These are phyloP conservation scores for Drosophila niveifrons DNA, from an alignment of 2,888 invertebrate genomes.

Conservation along the genomic window DNA sequence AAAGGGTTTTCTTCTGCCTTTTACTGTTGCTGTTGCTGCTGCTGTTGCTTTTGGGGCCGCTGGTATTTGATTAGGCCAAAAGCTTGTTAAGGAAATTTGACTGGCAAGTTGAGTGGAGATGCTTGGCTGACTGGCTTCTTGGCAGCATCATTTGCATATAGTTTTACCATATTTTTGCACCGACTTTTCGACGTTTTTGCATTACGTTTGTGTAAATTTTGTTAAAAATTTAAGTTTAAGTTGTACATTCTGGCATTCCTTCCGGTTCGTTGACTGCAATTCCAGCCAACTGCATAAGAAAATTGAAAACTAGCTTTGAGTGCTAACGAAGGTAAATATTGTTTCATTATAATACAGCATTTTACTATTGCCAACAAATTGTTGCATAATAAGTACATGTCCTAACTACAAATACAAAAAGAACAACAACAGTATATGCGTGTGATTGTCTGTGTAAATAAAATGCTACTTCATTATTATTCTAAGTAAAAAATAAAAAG, in stretches of 20 bases:
- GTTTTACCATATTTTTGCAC: constrained; percentile 72
- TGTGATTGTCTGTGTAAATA: constrained; percentile 48
- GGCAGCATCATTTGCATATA: constrained; percentile 72
- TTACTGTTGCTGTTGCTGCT: constrained; percentile 26
- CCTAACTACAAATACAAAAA: constrained; percentile 24
- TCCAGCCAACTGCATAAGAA: constrained; percentile 40
- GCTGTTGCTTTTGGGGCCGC: constrained; percentile 39
- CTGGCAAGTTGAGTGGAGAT: constrained; percentile 75
- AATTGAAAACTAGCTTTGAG: constrained; percentile 72
- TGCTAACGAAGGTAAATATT: constrained; percentile 79
- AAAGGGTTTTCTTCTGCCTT: constrained; percentile 54
- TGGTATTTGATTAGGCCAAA: constrained; percentile 78
- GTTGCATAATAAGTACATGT: constrained; percentile 60
- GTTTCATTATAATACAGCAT: constrained; percentile 66
- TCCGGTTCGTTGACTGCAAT: constrained; percentile 73
- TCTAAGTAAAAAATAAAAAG: background rate
- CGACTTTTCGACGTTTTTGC: constrained; percentile 39
- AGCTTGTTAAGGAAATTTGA: constrained; percentile 77
- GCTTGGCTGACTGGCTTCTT: constrained; percentile 44
- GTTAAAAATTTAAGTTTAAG: constrained; percentile 77
- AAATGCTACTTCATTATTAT: constrained; percentile 42
- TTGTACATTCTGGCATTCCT: constrained; percentile 58
- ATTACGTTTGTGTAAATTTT: constrained; percentile 58
- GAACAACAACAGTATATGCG: constrained; percentile 11
- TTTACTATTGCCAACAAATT: constrained; percentile 42